Conservation (phyloP, 2,113 vertebrate species). For the Oryzias woworae region DNA sequence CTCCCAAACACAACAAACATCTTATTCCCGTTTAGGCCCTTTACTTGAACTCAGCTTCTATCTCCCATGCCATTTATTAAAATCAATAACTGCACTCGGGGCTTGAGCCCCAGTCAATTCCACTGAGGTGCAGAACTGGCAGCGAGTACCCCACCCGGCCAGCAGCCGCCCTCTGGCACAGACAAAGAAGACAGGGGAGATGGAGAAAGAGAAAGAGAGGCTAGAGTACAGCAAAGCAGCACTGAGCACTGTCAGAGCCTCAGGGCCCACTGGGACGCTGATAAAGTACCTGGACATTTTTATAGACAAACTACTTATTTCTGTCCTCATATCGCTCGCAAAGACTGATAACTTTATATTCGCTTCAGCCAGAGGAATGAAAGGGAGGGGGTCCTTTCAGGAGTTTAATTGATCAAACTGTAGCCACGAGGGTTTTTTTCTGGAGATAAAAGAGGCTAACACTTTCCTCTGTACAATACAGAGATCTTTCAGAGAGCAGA, state of each 20-base stretch:
- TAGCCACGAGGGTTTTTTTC: slow-evolving; percentile 72
- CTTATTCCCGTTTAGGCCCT: slow-evolving; percentile 64
- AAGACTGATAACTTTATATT: slow-evolving; percentile 84
- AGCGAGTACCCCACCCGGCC: slow-evolving; percentile 54
- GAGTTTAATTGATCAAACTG: slow-evolving; percentile 82
- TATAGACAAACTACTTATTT: slow-evolving; percentile 85
- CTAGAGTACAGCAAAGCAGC: slow-evolving; percentile 58
- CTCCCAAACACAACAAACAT: slow-evolving; percentile 41
- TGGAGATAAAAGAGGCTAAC: slow-evolving; percentile 76
- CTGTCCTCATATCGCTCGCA: slow-evolving; percentile 75
- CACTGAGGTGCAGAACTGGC: slow-evolving; percentile 38
- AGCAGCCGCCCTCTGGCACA: slow-evolving; percentile 62
- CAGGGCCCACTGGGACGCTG: slow-evolving; percentile 74
- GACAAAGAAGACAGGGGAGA: slow-evolving; percentile 51
- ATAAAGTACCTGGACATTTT: slow-evolving; percentile 84
- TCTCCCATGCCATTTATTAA: slow-evolving; percentile 66
- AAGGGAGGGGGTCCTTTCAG: slow-evolving; percentile 73
- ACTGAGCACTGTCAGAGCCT: slow-evolving; percentile 71
- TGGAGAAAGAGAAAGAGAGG: slow-evolving; percentile 27
- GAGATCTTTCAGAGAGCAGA: slow-evolving; percentile 74
- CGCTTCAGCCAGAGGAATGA: slow-evolving; percentile 74
- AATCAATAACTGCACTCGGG: slow-evolving; percentile 71
- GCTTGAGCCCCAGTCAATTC: slow-evolving; percentile 66
- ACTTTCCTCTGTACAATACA: slow-evolving; percentile 73
- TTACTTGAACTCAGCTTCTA: slow-evolving; percentile 64